These are phyloP conservation scores for Chloroclystis v-ata DNA, from an alignment of 2,888 invertebrate species.

Conservation along the genomic window DNA sequence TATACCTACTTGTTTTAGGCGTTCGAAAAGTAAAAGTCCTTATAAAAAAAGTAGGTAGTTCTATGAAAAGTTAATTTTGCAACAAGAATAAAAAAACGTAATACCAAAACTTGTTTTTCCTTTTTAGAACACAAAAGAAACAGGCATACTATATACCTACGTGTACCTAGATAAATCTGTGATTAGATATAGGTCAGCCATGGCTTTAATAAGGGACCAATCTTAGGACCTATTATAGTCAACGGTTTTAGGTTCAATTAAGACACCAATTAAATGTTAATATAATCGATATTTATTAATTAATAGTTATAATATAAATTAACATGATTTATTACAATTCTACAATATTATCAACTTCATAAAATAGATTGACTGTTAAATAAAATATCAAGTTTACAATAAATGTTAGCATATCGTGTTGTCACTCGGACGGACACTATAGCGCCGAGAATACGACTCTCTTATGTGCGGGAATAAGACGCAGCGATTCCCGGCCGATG, in stretches of 20 bases:
- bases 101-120: too few relatives aligned
- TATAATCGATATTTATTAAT: slow-evolving; percentile 56
- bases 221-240: background rate
- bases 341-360: slow-evolving; percentile 50
- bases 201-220: too few relatives aligned
- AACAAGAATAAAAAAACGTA: too few relatives aligned
- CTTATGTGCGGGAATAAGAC: slow-evolving; percentile 67
- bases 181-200: too few relatives aligned
- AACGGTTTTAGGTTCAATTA: slow-evolving; percentile 13
- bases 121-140: too few relatives aligned
- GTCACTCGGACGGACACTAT: slow-evolving; percentile 28
- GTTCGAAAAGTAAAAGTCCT: too few relatives aligned
- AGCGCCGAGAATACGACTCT: slow-evolving; percentile 55
- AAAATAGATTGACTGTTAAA: slow-evolving; percentile 58
- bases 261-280: slow-evolving; percentile 52
- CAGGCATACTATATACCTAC: too few relatives aligned
- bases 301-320: slow-evolving; percentile 63
- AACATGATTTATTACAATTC: slow-evolving; percentile 53
- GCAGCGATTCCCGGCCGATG: slow-evolving; percentile 56
- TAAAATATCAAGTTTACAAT: slow-evolving; percentile 49
- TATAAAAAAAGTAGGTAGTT: too few relatives aligned
- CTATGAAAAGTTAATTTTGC: too few relatives aligned
- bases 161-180: too few relatives aligned
- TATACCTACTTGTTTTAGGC: too few relatives aligned
- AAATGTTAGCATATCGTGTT: slow-evolving; percentile 29